These are phyloP conservation scores for Scortum barcoo DNA, from an alignment of 2,113 vertebrate species.

Conservation along the genomic window DNA sequence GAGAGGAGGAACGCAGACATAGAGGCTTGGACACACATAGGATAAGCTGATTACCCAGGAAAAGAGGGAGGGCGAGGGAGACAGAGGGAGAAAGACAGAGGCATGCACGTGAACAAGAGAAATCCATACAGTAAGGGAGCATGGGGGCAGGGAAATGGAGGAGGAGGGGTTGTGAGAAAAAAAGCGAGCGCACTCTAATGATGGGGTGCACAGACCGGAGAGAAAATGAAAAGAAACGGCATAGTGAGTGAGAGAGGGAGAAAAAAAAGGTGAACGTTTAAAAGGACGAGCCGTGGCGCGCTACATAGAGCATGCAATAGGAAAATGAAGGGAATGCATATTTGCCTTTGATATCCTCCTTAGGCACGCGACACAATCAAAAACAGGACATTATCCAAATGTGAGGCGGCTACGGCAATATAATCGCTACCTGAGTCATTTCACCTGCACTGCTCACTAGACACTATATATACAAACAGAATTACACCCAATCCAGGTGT, in stretches of 20 bases:
- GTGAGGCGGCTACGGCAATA: conserved; percentile 21
- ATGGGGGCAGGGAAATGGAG: conserved; percentile 32
- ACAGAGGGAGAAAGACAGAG: conserved; percentile 53
- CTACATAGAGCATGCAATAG: conserved; percentile 54
- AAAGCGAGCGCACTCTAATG: conserved; percentile 54
- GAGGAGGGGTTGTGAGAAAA: conserved; percentile 26
- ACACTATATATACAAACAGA: conserved; percentile 55
- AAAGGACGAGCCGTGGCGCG: conserved; percentile 41
- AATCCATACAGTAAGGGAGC: conserved; percentile 69
- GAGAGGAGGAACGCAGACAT: conserved; percentile 79
- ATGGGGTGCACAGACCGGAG: conserved; percentile 62
- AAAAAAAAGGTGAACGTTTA: conserved; percentile 45
- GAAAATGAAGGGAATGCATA: conserved; percentile 64
- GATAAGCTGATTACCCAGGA: conserved; percentile 85
- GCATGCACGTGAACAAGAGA: conserved; percentile 60
- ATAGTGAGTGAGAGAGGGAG: conserved; percentile 16
- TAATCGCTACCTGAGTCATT: conserved; percentile 63
- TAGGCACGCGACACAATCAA: conserved; percentile 53
- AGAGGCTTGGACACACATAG: conserved; percentile 82
- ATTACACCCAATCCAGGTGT: conserved; percentile 75
- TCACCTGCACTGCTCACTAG: conserved; percentile 60
- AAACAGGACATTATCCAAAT: conserved; percentile 78
- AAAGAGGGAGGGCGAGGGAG: conserved; percentile 61
- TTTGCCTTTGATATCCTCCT: conserved; percentile 70
- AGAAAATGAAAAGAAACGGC: conserved; percentile 62